phyloP scores from a whole-genome alignment of 2,888 invertebrate species.

The Diarsia brunnea region DNA sequence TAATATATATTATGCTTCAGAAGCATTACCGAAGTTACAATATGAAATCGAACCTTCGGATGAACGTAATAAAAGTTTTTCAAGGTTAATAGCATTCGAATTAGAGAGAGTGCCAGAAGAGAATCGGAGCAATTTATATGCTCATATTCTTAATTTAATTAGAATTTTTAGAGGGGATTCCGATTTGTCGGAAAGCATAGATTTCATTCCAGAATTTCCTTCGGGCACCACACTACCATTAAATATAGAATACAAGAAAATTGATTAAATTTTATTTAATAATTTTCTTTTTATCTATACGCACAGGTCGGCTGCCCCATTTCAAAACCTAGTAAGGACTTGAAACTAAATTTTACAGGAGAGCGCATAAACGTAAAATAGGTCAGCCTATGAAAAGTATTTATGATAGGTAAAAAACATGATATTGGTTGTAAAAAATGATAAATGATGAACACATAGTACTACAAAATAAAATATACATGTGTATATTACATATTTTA shows the following conservation, averaged over 20 bases:
- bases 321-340: too few relatives aligned
- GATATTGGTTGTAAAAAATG: too few relatives aligned
- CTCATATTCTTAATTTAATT: conserved; percentile 21
- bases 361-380: too few relatives aligned
- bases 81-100: conserved; percentile 29
- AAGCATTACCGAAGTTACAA: conserved; percentile 25
- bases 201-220: conserved; percentile 27
- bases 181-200: conserved; percentile 27
- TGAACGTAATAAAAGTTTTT: conserved; percentile 28
- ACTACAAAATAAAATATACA: too few relatives aligned
- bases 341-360: too few relatives aligned
- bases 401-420: too few relatives aligned
- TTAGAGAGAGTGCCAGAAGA: conserved; percentile 35
- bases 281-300: conserved; percentile 11
- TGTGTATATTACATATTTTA: too few relatives aligned
- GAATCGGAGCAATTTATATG: conserved; percentile 20
- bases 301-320: too few relatives aligned
- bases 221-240: conserved; percentile 32
- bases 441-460: too few relatives aligned
- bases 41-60: conserved; percentile 28
- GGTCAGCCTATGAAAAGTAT: too few relatives aligned
- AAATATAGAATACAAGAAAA: conserved; percentile 37
- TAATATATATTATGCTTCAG: conserved; percentile 30
- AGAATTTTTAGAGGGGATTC: conserved; percentile 20
- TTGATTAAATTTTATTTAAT: conserved; percentile 32